Conservation (phyloP, 92 coral and sea anemone genomes). For the Porites evermanni region DNA sequence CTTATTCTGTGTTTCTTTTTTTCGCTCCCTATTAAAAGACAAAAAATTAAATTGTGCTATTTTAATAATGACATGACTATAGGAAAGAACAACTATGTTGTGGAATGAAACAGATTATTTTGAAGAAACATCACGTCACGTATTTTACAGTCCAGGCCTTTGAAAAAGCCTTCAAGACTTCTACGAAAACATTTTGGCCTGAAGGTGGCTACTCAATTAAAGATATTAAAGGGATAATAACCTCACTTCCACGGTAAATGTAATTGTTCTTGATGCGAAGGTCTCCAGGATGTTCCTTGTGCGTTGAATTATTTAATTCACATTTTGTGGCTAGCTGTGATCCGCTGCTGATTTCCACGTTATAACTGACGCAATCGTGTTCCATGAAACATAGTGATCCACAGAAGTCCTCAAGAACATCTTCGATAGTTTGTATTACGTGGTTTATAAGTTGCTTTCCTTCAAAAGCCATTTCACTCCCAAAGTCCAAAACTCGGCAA, state of each 20-base stretch:
- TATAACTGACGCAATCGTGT: constrained; percentile 3
- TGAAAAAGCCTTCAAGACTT: too few relatives aligned
- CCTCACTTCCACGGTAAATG: background rate
- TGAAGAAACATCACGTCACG: too few relatives aligned
- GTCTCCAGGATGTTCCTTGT: background rate
- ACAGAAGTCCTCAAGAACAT: background rate
- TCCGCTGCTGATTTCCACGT: background rate
- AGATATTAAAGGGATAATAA: background rate
- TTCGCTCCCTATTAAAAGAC: too few relatives aligned
- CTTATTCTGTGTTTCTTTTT: too few relatives aligned
- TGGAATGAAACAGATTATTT: too few relatives aligned
- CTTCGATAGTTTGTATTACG: background rate
- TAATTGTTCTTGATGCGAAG: background rate
- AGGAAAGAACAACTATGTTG: too few relatives aligned
- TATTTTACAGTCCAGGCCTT: too few relatives aligned
- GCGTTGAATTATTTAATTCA: background rate
- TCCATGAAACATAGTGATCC: constrained; percentile 5
- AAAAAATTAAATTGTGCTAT: too few relatives aligned
- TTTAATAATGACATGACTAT: too few relatives aligned
- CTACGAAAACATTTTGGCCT: background rate
- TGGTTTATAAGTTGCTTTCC: background rate
- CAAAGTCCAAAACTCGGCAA: background rate
- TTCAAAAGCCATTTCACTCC: background rate
- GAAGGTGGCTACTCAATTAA: background rate
- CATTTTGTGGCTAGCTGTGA: background rate